Evolutionary conservation across 2,888 invertebrate genomes (phyloP).

Genomic region (Anthrax anthrax): DNA sequence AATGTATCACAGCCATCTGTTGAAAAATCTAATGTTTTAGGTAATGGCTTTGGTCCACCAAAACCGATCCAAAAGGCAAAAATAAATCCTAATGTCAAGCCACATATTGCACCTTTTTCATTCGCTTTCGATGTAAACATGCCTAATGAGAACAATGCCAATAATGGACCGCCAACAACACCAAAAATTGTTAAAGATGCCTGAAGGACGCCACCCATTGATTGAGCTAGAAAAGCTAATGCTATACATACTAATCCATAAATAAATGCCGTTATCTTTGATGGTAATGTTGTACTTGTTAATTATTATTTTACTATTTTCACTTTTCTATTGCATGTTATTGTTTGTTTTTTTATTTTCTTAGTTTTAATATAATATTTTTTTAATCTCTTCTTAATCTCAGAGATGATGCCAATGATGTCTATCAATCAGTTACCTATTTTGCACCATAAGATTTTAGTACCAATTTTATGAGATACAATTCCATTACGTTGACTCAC

Average conservation of each 20-base stretch:
- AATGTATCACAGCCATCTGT: constrained; percentile 39
- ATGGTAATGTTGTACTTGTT: constrained; percentile 37
- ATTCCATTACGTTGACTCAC: too few species aligned
- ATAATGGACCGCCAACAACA: constrained; percentile 72
- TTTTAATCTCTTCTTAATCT: too few species aligned
- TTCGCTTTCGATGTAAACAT: constrained; percentile 65
- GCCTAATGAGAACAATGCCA: constrained; percentile 73
- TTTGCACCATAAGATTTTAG: too few species aligned
- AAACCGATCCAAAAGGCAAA: constrained; percentile 74
- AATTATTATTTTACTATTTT: too few species aligned
- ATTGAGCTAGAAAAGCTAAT: constrained; percentile 68
- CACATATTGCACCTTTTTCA: constrained; percentile 57
- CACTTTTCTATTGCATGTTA: too few species aligned
- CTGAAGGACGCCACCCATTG: constrained; percentile 76
- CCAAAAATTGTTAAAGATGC: constrained; percentile 76
- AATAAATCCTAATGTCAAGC: constrained; percentile 47
- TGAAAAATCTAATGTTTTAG: constrained; percentile 41
- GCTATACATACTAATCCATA: constrained; percentile 66
- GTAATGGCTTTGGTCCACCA: constrained; percentile 56
- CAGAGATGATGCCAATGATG: too few species aligned
- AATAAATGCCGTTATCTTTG: constrained; percentile 52
- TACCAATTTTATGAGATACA: too few species aligned
- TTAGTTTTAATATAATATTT: too few species aligned
- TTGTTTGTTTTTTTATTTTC: too few species aligned
- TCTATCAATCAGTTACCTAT: too few species aligned